Conservation (phyloP, 2,888 invertebrate species). For the Aleiodes testaceus region DNA sequence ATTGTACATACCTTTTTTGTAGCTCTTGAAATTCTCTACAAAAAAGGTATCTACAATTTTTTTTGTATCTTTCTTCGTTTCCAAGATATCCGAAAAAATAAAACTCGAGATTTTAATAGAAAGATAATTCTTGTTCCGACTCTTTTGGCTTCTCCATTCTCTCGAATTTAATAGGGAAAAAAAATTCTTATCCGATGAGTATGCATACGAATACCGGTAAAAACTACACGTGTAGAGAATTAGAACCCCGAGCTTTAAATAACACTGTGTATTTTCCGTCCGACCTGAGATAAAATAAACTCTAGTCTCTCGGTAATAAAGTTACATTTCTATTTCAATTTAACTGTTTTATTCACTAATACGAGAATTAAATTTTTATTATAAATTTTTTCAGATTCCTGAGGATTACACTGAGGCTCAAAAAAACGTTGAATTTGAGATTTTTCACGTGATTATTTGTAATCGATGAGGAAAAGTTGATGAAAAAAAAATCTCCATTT, state of each 20-base stretch:
- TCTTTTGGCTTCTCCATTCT: neutral
- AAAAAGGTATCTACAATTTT: too few relatives aligned
- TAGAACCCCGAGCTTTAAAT: constrained; percentile 56
- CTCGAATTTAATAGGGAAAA: too few relatives aligned
- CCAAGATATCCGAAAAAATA: too few relatives aligned
- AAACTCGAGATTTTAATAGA: too few relatives aligned
- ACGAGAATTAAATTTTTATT: too few relatives aligned
- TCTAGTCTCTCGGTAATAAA: constrained; percentile 55
- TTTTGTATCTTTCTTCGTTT: too few relatives aligned
- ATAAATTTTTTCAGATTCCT: too few relatives aligned
- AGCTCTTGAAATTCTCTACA: too few relatives aligned
- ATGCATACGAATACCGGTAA: constrained; percentile 15
- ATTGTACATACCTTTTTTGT: too few relatives aligned
- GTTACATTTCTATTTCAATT: constrained; percentile 15
- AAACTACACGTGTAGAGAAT: constrained; percentile 48
- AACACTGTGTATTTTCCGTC: constrained; percentile 60
- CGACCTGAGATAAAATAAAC: constrained; percentile 61
- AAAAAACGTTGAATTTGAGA: too few relatives aligned
- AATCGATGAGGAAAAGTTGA: too few relatives aligned
- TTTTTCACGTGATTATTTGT: neutral
- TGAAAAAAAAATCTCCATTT: neutral
- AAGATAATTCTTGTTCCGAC: neutral
- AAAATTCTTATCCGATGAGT: neutral
- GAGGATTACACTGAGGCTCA: too few relatives aligned
- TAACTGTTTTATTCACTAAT: neutral